phyloP scores from a whole-genome alignment of 2,888 invertebrate genomes.

The Lomographa bimaculata region DNA sequence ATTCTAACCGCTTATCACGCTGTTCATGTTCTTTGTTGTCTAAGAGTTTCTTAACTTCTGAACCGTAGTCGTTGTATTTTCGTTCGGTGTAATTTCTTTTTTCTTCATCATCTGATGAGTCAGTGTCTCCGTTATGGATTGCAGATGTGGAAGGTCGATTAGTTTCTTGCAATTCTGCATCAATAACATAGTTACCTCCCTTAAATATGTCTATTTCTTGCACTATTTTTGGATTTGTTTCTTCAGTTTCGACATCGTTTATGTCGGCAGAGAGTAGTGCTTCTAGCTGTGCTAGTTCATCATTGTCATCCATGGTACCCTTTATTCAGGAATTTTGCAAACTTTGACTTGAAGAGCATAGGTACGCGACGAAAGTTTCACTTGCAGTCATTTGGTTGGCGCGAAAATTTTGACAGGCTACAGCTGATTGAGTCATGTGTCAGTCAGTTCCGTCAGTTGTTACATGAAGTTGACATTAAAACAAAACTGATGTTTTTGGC shows the following conservation, averaged over 20 bases:
- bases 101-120: conserved; percentile 93
- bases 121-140: conserved; percentile 85
- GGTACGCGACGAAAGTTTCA: no score
- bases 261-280: conserved; percentile 70
- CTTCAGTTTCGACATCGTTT: conserved; percentile 37
- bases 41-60: conserved; percentile 85
- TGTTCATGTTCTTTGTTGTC: conserved; percentile 72
- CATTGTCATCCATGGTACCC: conserved; percentile 52
- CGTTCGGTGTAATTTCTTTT: conserved; percentile 88
- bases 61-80: conserved; percentile 89
- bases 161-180: conserved; percentile 23
- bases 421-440: no score
- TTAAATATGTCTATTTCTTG: conserved; percentile 67
- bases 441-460: no score
- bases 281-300: conserved; percentile 72
- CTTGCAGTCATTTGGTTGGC: no score
- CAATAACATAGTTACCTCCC: conserved; percentile 29
- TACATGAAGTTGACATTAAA: no score
- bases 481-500: no score
- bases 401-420: no score
- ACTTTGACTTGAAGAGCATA: no score
- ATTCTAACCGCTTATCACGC: conserved; percentile 60
- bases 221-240: conserved; percentile 29
- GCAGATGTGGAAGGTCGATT: conserved; percentile 44
- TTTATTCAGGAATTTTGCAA: conserved; percentile 14